Evolutionary conservation across 2,797 vertebrate genomes (phyloP), one percentile per base, ranked within the genome.

Genomic region (Aselliscus stoliczkanus): DNA sequence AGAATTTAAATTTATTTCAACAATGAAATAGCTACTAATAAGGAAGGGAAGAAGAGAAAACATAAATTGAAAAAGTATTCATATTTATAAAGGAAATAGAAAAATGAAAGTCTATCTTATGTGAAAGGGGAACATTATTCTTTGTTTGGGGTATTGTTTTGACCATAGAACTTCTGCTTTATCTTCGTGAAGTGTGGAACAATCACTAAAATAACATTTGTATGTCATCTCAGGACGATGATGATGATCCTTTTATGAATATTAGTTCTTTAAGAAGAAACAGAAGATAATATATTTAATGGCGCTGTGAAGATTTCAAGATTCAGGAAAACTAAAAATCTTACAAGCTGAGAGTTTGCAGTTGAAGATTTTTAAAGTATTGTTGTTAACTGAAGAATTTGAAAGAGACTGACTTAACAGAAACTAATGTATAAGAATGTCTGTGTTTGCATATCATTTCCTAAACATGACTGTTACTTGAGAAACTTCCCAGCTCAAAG

Each of bases 211-310:
- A 93, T 72, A 34, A 0, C 14, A 2, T 91, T 90, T 92, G 13
- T 86, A 0, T 97, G 52, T 97, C 92, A n/a, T 98, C 98, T 73
- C 97, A 99, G 99, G 98, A 98, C 13, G 98, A 98, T 1, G 98
- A 98, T 31, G 97, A 97, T 25, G 98, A 99, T 90, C 98, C 98
- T 4, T 99, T 99, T 96, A 97, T 98, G 97, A 98, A n/a, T 70
- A 72, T 75, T 60, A 83, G 92, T 86, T 76, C 86, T 0, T 97
- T 98, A 79, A 98, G 98, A 97, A 98, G 98, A 98, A 96, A 88
- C 14, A 98, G 97, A 65, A 97, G 97, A 97, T 98, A 96, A 98
- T 95, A 81, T 94, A 21, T 85, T 80, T 79, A 91, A 96, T 90
- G 70, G 20, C 60, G 67, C 12, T 4, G 60, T n/a, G n/a, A 94